A percentile compares a stretch with the other conserved stretches of the same genome.
These are phyloP conservation scores for Diceros bicornis DNA, from an alignment of 2,797 vertebrate species.

Conservation along the genomic window DNA sequence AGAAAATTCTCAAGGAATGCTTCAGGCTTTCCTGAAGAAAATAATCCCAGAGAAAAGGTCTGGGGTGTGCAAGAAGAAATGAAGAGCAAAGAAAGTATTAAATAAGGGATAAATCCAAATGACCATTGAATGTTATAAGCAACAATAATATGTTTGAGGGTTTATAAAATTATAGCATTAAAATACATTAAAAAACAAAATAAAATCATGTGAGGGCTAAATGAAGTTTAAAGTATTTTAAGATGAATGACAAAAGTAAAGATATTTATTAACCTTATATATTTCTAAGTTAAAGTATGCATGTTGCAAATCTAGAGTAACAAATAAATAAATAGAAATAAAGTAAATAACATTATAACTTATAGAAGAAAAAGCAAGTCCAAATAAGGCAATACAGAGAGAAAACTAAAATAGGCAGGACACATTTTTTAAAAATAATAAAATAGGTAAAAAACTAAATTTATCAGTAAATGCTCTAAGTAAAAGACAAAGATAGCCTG, in stretches of 20 bases:
- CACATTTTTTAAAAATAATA: neutral
- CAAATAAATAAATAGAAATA: slow-evolving; percentile 47
- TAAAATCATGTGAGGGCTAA: neutral
- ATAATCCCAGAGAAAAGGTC: neutral
- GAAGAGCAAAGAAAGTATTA: neutral
- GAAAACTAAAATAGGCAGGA: neutral
- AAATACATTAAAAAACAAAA: neutral
- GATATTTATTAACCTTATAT: neutral
- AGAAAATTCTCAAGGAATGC: slow-evolving; percentile 1
- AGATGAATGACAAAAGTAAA: neutral
- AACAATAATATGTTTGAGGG: neutral
- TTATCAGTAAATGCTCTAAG: slow-evolving; percentile 41
- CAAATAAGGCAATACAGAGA: neutral
- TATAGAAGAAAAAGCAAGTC: neutral
- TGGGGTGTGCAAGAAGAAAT: neutral
- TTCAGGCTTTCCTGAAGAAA: neutral
- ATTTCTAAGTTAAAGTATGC: neutral
- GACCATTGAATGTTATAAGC: neutral
- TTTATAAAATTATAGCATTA: neutral
- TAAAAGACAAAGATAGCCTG: neutral
- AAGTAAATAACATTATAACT: neutral
- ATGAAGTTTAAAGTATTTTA: slow-evolving; percentile 9
- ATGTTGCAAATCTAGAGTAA: neutral
- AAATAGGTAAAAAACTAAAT: neutral
- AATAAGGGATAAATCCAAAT: neutral